phyloP scores from a whole-genome alignment of 2,888 invertebrate genomes.

The Pristionchus arcanus region DNA sequence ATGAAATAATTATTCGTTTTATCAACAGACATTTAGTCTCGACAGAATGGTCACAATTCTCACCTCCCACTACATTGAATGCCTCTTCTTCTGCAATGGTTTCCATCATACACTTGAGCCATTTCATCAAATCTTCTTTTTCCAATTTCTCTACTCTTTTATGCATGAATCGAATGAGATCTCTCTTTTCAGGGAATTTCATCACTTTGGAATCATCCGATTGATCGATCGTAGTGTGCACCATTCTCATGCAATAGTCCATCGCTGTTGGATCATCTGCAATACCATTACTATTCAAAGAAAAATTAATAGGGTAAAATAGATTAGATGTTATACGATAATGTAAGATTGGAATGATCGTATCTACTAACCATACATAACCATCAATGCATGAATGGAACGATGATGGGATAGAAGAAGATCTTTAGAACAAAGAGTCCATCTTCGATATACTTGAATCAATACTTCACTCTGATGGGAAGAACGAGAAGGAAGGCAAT shows the following conservation, averaged over 20 bases:
- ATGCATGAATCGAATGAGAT: not conserved
- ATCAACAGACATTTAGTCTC: not conserved
- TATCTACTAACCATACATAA: not conserved
- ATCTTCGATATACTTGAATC: constrained; percentile 8
- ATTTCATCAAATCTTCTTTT: not conserved
- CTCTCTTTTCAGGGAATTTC: constrained; percentile 10
- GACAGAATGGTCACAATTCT: not conserved
- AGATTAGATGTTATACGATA: not conserved
- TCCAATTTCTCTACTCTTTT: not conserved
- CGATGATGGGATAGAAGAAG: not conserved
- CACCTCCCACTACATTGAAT: constrained; percentile 26
- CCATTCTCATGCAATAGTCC: not conserved
- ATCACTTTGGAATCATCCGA: not conserved
- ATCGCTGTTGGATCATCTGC: constrained; percentile 32
- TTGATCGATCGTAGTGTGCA: not conserved
- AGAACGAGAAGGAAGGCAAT: constrained; percentile 39
- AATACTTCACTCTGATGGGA: constrained; percentile 1
- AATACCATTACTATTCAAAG: not conserved
- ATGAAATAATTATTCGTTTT: not conserved
- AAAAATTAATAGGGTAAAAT: not conserved
- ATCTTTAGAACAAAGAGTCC: not conserved
- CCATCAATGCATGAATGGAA: constrained; percentile 18
- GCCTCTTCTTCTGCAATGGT: constrained; percentile 10
- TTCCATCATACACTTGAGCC: not conserved
- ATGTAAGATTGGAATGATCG: not conserved